A percentile compares a stretch with the other conserved stretches of the same genome.
phyloP scores from a whole-genome alignment of 2,113 vertebrate genomes.

The Forbesichthys agassizii region DNA sequence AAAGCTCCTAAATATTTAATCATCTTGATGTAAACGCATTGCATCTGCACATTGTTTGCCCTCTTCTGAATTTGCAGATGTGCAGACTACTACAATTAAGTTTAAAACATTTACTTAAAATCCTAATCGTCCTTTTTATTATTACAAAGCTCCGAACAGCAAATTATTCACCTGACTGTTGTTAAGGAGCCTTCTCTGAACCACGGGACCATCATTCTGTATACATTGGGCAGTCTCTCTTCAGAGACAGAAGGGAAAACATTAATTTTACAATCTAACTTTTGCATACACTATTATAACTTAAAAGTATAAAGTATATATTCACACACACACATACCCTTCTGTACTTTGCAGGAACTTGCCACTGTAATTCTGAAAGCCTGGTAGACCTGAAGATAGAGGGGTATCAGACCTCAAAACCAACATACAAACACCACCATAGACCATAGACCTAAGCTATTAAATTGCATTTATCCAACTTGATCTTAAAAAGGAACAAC shows the following conservation, averaged over 20 bases:
- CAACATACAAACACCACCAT: too few species aligned
- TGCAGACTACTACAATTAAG: too few species aligned
- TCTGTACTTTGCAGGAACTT: conserved; percentile 82
- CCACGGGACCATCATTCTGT: conserved; percentile 90
- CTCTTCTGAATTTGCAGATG: too few species aligned
- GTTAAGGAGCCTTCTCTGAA: conserved; percentile 88
- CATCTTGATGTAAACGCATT: too few species aligned
- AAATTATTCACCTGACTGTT: conserved; percentile 76
- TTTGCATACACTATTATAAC: neutral
- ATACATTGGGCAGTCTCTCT: conserved; percentile 85
- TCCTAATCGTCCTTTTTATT: too few species aligned
- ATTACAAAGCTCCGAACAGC: too few species aligned
- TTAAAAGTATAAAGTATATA: neutral
- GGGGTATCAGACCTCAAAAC: neutral
- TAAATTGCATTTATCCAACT: too few species aligned
- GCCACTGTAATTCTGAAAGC: conserved; percentile 87
- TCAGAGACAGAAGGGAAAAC: conserved; percentile 35
- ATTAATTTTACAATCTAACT: neutral
- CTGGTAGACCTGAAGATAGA: conserved; percentile 87
- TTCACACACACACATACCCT: conserved; percentile 74
- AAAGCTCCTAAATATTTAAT: too few species aligned
- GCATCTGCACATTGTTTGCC: too few species aligned
- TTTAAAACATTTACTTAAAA: too few species aligned
- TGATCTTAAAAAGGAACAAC: too few species aligned
- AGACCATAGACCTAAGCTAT: too few species aligned